phyloP scores from a whole-genome alignment of 2,888 invertebrate species.

The Agrochola macilenta region DNA sequence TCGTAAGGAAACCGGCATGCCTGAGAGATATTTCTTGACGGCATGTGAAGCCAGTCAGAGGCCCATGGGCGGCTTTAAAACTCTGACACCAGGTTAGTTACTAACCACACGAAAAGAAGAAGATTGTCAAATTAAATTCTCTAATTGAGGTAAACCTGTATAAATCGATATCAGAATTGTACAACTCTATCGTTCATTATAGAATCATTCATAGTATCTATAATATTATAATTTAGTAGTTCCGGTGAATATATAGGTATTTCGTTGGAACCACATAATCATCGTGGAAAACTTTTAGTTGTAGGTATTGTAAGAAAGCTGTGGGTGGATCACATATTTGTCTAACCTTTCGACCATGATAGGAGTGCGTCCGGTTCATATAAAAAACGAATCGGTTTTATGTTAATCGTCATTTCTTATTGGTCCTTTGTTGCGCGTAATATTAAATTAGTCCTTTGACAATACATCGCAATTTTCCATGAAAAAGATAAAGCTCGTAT shows the following conservation, averaged over 20 bases:
- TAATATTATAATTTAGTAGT: conserved; percentile 34
- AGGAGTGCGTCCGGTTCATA: conserved; percentile 23
- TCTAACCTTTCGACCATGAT: conserved; percentile 24
- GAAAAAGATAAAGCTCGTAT: too few species aligned
- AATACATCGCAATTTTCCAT: background rate
- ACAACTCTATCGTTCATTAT: background rate
- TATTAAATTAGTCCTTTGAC: background rate
- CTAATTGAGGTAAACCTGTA: background rate
- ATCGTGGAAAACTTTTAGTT: conserved; percentile 34
- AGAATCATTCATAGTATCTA: conserved; percentile 1
- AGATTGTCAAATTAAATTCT: background rate
- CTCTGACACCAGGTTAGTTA: too few species aligned
- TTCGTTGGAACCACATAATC: background rate
- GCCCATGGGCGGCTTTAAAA: too few species aligned
- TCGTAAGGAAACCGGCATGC: too few species aligned
- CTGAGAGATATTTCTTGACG: too few species aligned
- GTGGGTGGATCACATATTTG: conserved; percentile 43
- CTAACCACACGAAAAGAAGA: too few species aligned
- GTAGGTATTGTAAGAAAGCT: conserved; percentile 12
- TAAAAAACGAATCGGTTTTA: conserved; percentile 14
- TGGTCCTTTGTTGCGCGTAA: background rate
- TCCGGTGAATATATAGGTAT: conserved; percentile 29
- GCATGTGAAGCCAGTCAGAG: too few species aligned
- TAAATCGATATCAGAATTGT: background rate
- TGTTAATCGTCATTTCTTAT: too few species aligned